These are phyloP conservation scores for Hyposoter dolosus DNA, from an alignment of 2,888 invertebrate species.

Conservation along the genomic window DNA sequence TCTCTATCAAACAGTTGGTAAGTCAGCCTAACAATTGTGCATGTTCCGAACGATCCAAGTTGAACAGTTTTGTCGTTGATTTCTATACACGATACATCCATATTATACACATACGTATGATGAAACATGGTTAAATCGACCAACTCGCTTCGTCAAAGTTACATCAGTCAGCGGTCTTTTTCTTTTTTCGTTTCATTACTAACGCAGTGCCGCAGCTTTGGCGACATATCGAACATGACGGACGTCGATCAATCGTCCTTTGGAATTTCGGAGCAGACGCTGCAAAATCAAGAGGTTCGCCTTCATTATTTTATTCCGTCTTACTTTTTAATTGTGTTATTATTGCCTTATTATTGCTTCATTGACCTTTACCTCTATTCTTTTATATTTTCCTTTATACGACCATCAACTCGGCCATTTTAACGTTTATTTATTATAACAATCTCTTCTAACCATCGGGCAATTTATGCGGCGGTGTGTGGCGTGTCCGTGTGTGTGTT, in stretches of 20 bases:
- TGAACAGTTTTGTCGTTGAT: too few species aligned
- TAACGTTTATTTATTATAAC: too few species aligned
- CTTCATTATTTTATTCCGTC: conserved; percentile 65
- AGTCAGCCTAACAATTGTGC: conserved; percentile 75
- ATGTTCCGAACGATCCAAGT: too few species aligned
- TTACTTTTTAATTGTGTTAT: too few species aligned
- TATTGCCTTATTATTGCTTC: too few species aligned
- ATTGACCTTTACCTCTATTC: neutral
- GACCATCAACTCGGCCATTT: too few species aligned
- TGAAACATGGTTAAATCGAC: conserved; percentile 62
- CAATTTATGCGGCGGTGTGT: conserved; percentile 57
- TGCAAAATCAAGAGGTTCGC: conserved; percentile 81
- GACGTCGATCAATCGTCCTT: conserved; percentile 83
- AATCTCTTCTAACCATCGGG: conserved; percentile 32
- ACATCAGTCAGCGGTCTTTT: conserved; percentile 77
- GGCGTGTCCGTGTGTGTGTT: conserved; percentile 64
- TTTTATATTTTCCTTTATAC: neutral
- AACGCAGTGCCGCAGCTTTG: conserved; percentile 88
- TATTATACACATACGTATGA: neutral
- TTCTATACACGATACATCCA: too few species aligned
- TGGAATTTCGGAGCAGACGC: conserved; percentile 78
- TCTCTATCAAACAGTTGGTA: conserved; percentile 86
- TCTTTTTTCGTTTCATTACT: conserved; percentile 75
- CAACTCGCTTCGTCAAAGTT: conserved; percentile 68
- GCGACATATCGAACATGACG: conserved; percentile 87